Conservation (phyloP, 2,888 invertebrate species). For the Acrobasis consociella region DNA sequence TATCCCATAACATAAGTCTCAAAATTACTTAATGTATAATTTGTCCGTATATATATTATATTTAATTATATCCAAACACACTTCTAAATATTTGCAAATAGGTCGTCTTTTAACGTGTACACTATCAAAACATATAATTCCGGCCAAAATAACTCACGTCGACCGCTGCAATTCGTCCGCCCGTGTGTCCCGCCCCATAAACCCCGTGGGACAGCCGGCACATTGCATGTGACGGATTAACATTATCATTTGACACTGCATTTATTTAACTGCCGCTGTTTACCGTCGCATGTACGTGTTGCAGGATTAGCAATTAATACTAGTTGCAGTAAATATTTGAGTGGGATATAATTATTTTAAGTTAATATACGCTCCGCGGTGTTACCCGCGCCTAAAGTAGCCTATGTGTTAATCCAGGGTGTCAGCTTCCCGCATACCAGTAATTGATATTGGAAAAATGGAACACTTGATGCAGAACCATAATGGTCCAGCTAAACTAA, state of each 20-base stretch:
- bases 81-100: too few species aligned
- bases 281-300: conserved; percentile 34
- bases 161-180: conserved; percentile 38
- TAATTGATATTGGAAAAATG: too few species aligned
- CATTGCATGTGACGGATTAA: conserved; percentile 78
- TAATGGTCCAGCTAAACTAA: too few species aligned
- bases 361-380: too few species aligned
- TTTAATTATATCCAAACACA: too few species aligned
- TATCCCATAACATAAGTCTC: too few species aligned
- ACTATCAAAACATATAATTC: background rate
- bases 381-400: too few species aligned
- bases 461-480: too few species aligned
- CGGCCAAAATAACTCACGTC: background rate
- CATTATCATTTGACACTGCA: conserved; percentile 81
- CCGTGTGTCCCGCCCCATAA: conserved; percentile 51
- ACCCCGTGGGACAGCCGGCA: conserved; percentile 73
- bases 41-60: too few species aligned
- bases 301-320: conserved; percentile 13
- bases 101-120: background rate
- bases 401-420: too few species aligned
- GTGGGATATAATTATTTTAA: background rate
- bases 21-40: too few species aligned
- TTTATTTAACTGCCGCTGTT: conserved; percentile 67
- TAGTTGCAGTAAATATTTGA: background rate
- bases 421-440: too few species aligned